phyloP scores from a whole-genome alignment of 1,140 invertebrate species.

The Drosophila mojavensis region DNA sequence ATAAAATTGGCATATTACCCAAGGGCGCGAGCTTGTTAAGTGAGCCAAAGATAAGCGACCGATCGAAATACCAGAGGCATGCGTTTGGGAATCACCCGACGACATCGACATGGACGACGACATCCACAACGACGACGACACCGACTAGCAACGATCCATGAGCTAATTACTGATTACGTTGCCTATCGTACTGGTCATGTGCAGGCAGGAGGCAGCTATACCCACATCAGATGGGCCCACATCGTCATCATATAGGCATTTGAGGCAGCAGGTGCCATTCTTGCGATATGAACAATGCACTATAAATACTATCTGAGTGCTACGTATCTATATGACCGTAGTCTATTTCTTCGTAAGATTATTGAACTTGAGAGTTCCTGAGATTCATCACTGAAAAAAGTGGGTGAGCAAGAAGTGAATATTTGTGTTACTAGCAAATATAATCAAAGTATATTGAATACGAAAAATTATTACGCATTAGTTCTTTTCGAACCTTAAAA shows the following conservation, averaged over 20 bases:
- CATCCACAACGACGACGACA: background rate
- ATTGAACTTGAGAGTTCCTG: constrained; percentile 39
- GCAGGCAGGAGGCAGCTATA: background rate
- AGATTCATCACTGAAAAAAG: background rate
- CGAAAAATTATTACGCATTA: no score
- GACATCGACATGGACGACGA: background rate
- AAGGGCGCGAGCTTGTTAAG: constrained; percentile 29
- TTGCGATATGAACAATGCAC: constrained; percentile 30
- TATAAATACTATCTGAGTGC: constrained; percentile 35
- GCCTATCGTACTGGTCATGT: constrained; percentile 18
- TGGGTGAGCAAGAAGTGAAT: background rate
- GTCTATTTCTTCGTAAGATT: constrained; percentile 28
- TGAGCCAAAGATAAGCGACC: constrained; percentile 44
- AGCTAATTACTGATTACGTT: constrained; percentile 46
- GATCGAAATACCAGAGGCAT: constrained; percentile 14
- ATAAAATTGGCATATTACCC: constrained; percentile 66
- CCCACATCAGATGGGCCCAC: background rate
- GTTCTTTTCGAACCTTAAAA: no score
- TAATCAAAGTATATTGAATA: no score
- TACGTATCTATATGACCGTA: constrained; percentile 34
- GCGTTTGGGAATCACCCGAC: constrained; percentile 55
- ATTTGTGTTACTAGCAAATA: background rate
- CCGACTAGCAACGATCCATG: constrained; percentile 11
- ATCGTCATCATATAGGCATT: constrained; percentile 65
- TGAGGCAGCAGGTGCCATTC: constrained; percentile 41